Evolutionary conservation across 37 sponge, comb jelly and placozoan species (phyloP), one percentile per base, ranked within the genome.

Genomic region (Tethya wilhelma): DNA sequence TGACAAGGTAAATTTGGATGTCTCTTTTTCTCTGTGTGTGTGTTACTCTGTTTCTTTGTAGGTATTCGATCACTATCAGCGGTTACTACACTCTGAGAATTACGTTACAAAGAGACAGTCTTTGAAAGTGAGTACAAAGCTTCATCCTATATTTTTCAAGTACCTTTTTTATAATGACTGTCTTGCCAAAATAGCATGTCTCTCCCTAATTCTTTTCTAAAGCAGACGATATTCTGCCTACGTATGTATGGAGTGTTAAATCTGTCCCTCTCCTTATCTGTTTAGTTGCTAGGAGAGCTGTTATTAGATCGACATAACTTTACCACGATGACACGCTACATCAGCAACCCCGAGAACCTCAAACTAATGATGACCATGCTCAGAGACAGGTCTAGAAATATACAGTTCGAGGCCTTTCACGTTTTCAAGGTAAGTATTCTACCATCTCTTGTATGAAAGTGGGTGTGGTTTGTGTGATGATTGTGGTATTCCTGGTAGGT

Each of bases 371-470:
- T 99, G 99, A 97, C 73, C 37, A 86, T 99, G 84, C 71, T 99
- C 34, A 69, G 85, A 14, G 97, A 99, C 58, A 71, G 59, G 14
- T 91, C 93, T 59, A 87, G 91, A 38, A 97, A 94, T 67, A 99
- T 99, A 32, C 97, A 96, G 65, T 99, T 94, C 83, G 99, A 99
- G 70, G 99, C 99, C 43, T 99, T 99, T 77, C 99, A 99, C 60
- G 99, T 99, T 7, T 99, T 99, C 84, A 99, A 99, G 84, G 96
- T 97, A 36, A 46, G 56, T 30, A 22, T 38, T 44, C 68, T 33
- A 20, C 41, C 56, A 30, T 31, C 38, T 7, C 22, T 65, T 41
- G 26, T 33, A 28, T 22, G 19, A 19, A 14, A 19, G 9, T 49
- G 14, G 14, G 9, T 19, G 53, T 49, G 14, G 9, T 19, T 49